Evolutionary conservation across 2,888 invertebrate species (phyloP).

Genomic region (Cephus rjabovi): DNA sequence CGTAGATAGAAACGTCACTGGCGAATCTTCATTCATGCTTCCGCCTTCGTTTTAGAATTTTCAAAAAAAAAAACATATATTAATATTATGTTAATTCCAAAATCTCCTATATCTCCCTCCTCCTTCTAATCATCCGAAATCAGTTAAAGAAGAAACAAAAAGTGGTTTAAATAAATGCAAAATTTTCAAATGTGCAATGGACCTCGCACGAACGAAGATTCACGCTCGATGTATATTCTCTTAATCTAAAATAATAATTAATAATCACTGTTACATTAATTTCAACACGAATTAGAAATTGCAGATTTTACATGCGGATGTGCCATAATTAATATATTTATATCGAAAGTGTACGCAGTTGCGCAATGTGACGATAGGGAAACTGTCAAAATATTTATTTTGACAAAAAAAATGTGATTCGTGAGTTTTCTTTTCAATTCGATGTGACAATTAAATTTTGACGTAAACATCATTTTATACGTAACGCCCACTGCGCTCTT

Average conservation of each 20-base stretch:
- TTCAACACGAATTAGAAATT: constrained; percentile 4
- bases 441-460: background rate
- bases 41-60: background rate
- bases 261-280: constrained; percentile 5
- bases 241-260: constrained; percentile 1
- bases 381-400: background rate
- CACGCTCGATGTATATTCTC: background rate
- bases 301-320: background rate
- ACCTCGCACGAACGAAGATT: background rate
- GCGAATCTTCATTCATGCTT: background rate
- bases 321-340: background rate
- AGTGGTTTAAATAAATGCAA: background rate
- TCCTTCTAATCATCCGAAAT: background rate
- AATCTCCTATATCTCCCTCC: background rate
- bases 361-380: background rate
- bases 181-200: background rate
- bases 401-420: constrained; percentile 7
- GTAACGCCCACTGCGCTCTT: background rate
- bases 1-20: background rate
- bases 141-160: background rate
- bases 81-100: background rate
- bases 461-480: background rate
- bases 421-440: constrained; percentile 1
- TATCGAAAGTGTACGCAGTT: background rate
- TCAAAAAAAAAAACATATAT: background rate